These are phyloP conservation scores for Boleophthalmus pectinirostris DNA, from an alignment of 2,113 vertebrate genomes.

Conservation along the genomic window DNA sequence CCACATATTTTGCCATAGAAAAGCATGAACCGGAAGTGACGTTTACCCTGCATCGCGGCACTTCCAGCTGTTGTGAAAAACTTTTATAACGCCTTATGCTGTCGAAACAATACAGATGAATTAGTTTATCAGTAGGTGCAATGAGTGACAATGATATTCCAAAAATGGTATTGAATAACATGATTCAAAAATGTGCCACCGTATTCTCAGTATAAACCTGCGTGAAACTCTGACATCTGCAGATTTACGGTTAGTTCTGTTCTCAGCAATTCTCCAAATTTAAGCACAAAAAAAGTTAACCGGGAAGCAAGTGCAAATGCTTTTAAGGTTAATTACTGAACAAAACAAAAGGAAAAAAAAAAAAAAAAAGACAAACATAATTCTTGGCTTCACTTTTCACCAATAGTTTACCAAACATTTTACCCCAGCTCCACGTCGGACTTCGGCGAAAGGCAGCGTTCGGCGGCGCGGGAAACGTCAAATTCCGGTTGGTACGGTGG, in stretches of 20 bases:
- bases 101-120: no score
- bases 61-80: no score
- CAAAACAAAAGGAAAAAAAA: background rate
- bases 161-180: no score
- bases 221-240: background rate
- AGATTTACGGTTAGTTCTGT: background rate
- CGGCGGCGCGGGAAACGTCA: background rate
- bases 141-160: no score
- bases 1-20: no score
- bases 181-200: no score
- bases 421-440: background rate
- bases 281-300: background rate
- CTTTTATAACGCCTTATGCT: no score
- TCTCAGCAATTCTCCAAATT: background rate
- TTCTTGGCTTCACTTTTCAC: background rate
- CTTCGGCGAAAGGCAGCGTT: constrained; percentile 28
- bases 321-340: background rate
- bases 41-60: no score
- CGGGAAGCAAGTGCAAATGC: background rate
- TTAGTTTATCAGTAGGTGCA: no score
- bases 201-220: no score
- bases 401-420: background rate
- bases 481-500: constrained; percentile 9
- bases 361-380: no score
- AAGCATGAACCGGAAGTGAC: no score